phyloP scores from a whole-genome alignment of 2,797 vertebrate genomes.

The Tarsius wallacei region DNA sequence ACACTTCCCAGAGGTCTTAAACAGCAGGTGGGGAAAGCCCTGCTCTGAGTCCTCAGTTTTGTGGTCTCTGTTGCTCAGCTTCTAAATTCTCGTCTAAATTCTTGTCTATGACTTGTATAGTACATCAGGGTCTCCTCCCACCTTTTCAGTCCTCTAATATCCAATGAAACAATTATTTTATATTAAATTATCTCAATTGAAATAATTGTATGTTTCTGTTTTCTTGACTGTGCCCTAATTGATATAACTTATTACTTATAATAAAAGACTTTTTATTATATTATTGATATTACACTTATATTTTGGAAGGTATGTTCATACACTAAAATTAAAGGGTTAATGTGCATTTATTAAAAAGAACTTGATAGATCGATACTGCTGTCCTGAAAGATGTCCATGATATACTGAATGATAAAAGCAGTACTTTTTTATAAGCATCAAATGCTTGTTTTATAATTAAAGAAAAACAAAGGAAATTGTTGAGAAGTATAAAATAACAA shows the following conservation, averaged over 20 bases:
- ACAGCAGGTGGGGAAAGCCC: neutral
- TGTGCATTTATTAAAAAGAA: neutral
- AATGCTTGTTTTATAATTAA: conserved; percentile 39
- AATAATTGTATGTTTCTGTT: conserved; percentile 19
- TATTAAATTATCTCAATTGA: conserved; percentile 61
- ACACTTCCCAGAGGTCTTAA: neutral
- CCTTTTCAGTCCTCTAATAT: neutral
- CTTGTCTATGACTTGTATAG: neutral
- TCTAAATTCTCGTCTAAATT: neutral
- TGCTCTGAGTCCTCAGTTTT: neutral
- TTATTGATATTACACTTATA: conserved; percentile 21
- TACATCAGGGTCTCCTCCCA: neutral
- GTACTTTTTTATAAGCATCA: conserved; percentile 15
- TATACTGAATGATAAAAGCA: conserved; percentile 32
- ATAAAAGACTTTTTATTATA: conserved; percentile 8
- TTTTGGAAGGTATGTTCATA: neutral
- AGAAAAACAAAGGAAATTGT: conserved; percentile 40
- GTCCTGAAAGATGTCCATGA: neutral
- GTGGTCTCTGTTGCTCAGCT: neutral
- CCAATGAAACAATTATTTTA: conserved; percentile 60
- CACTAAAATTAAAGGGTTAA: neutral
- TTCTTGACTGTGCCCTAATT: neutral
- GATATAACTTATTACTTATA: neutral
- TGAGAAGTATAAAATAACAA: neutral
- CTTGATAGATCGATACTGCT: neutral